Percentiles rank a stretch among this genome's conserved stretches.
phyloP scores from a whole-genome alignment of 2,888 invertebrate species.

The Archips crataeganus region DNA sequence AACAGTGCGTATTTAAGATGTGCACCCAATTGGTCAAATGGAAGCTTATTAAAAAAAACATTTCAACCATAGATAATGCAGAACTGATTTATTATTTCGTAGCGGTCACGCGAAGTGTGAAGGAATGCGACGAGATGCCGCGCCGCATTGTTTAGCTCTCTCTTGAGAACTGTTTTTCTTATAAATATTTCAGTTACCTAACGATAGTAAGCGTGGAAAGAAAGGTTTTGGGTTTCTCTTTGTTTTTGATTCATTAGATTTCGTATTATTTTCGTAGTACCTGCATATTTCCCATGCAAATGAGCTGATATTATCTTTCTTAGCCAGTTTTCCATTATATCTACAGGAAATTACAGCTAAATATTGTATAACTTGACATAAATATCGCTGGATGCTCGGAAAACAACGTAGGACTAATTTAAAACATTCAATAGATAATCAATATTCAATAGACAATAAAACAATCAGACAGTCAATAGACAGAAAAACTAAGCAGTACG shows the following conservation, averaged over 20 bases:
- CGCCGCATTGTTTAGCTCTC: slow-evolving; percentile 23
- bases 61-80: slow-evolving; percentile 27
- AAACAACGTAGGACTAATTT: background rate
- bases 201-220: slow-evolving; percentile 8
- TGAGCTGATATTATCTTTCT: background rate
- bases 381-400: background rate
- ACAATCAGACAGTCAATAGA: too few relatives aligned
- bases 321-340: background rate
- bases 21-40: background rate
- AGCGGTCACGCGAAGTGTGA: slow-evolving; percentile 27
- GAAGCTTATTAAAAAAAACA: background rate
- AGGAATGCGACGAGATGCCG: slow-evolving; percentile 26
- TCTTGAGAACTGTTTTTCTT: slow-evolving; percentile 17
- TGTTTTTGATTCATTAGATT: background rate
- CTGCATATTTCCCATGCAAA: background rate
- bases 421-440: background rate
- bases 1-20: background rate
- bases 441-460: background rate
- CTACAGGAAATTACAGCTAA: background rate
- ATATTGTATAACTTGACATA: background rate
- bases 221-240: slow-evolving; percentile 14
- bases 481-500: background rate
- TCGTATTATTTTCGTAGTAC: background rate
- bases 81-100: slow-evolving; percentile 29
- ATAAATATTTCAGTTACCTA: slow-evolving; percentile 30